Evolutionary conservation across 2,888 invertebrate genomes (phyloP).

Genomic region (Anticlea derivata): DNA sequence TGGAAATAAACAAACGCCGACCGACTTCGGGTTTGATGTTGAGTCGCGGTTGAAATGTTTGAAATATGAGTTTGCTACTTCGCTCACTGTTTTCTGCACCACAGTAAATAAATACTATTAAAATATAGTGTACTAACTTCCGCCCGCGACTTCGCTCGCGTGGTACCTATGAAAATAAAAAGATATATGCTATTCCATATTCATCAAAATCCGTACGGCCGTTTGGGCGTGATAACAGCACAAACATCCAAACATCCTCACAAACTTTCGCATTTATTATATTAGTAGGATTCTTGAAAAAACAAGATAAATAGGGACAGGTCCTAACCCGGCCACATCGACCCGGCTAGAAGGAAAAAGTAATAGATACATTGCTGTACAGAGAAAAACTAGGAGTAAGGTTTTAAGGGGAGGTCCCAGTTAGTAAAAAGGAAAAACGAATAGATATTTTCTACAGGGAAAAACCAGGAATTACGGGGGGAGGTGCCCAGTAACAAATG

Average conservation of each 20-base stretch:
- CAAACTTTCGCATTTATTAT: no score
- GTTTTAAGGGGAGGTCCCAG: no score
- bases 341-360: neutral
- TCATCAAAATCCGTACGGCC: no score
- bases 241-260: no score
- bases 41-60: slow-evolving; percentile 18
- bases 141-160: no score
- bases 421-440: neutral
- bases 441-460: neutral
- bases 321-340: neutral
- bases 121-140: neutral
- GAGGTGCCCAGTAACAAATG: no score
- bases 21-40: slow-evolving; percentile 10
- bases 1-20: slow-evolving; percentile 5
- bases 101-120: neutral
- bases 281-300: no score
- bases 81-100: neutral
- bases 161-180: no score
- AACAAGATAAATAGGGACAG: neutral
- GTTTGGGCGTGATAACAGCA: no score
- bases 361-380: neutral
- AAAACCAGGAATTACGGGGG: no score
- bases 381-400: neutral
- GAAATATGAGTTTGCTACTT: slow-evolving; percentile 15
- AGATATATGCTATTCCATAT: no score